Base-by-base conservation (phyloP, 1,140 invertebrate genomes). In the Pemphigus obesinymphae region DNA sequence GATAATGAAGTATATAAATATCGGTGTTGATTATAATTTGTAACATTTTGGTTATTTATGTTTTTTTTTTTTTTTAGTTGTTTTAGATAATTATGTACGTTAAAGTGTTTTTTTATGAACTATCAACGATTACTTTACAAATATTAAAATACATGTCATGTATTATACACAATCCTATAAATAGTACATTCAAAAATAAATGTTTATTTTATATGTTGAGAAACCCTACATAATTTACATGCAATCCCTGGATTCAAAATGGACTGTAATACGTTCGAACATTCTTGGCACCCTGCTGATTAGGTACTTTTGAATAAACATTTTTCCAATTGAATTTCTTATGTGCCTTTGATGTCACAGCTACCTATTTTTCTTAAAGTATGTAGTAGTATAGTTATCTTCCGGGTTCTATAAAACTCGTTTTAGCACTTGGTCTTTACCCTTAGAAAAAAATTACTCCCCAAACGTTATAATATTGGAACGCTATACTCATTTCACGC, bases 401-500 rank as follows among this genome's bases (percentile, higher is more conserved):
- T 50, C 45, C 70, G 70, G 23, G 48, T 73, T 50, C 20, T 72
- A 72, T 23, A n/a, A 26, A 48, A 72, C 20, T 31, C 68, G 23
- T 70, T 72, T 72, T 48, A n/a, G 70, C 70, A 50, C 45, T 73
- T 45, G 26, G n/a, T 73, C 43, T 73, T 72, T 29, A 48, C 43
- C 45, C 45, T 29, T 11, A 23, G 6, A n/a, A 50, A 48, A 48
- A 70, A 40, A 15, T 43, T 13, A 70, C 40, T 43, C 43, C 10
- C 70, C 7, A 26, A 45, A 31, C 8, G 15, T 50, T 50, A 50
- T 45, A 2, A 73, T 50, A 73, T 50, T 50, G 43, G 43, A 13
- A 72, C 40, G 26, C 45, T 2, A 7, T 63, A 80, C 37, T 80
- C 76, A 80, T 80, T 80, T 80, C 76, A 80, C 55, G 76, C 76